Evolutionary conservation across 2,113 vertebrate genomes (phyloP), one percentile per base, ranked within the genome.

Genomic region (Symphodus melops): DNA sequence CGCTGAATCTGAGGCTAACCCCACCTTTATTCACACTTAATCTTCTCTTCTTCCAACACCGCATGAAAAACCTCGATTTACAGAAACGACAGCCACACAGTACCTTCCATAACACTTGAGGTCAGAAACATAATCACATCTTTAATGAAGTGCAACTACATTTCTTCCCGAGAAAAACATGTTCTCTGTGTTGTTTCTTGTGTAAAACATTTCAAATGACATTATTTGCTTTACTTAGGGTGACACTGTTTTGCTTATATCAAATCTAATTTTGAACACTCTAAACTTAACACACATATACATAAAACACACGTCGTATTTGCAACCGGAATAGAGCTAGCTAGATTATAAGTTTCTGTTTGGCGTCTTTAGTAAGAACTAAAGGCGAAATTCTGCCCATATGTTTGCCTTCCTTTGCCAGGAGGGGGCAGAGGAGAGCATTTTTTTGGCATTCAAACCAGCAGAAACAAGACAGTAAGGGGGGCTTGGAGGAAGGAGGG

Each of bases 261-360:
- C 65, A 82, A 75, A 72, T 80, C 28, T 33, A 33, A 16, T 54
- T 63, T 89, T 80, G 56, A 67, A 74, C 75, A 81, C 72, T 58
- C 61, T 81, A 67, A 71, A 92, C 75, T 77, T 78, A 51, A 89
- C 83, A 92, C 79, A 85, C 85, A 91, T 78, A 79, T 79, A 90
- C 87, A 91, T 66, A 84, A 77, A 88, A 90, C 75, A 85, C 41
- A 44, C 54, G 52, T 49, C 64, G 64, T 72, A 68, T 84, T 77
- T 68, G 68, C 58, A 19, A 87, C 88, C 72, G 44, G 88, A 88
- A 49, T 69, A 89, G 90, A 91, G 90, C 91, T 89, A 91, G 92
- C 86, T 84, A 64, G 77, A 91, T 86, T 86, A 90, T 65, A 74
- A 64, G 77, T 86, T 84, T 90, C 68, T 37, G 72, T 89, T 87